Evolutionary conservation across 2,113 vertebrate genomes (phyloP).

Genomic region (Gymnobelideus leadbeateri): DNA sequence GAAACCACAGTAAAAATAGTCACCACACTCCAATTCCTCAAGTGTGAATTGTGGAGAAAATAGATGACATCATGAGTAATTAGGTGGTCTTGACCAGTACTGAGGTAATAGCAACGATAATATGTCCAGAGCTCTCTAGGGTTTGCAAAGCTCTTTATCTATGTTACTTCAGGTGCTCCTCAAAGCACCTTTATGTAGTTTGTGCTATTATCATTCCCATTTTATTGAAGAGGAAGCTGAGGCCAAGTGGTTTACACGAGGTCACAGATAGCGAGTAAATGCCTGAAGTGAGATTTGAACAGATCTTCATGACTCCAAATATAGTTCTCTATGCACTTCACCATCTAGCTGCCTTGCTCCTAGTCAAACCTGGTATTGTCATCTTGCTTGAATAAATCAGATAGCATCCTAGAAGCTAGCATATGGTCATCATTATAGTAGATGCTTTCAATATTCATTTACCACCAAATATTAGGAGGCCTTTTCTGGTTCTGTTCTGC

Average conservation of each 20-base stretch:
- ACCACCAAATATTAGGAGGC: neutral
- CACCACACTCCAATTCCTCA: neutral
- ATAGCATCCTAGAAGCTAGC: neutral
- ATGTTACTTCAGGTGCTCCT: neutral
- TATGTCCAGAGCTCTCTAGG: neutral
- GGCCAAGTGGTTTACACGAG: neutral
- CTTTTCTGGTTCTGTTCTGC: neutral
- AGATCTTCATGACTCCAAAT: neutral
- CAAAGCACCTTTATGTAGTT: neutral
- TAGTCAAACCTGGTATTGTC: neutral
- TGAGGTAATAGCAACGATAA: neutral
- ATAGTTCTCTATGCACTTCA: neutral
- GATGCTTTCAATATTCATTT: neutral
- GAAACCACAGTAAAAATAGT: neutral
- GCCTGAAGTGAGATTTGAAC: neutral
- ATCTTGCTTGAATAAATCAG: neutral
- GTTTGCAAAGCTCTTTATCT: neutral
- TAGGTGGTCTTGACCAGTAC: neutral
- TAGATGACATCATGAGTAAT: neutral
- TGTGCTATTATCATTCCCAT: neutral
- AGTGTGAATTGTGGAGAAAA: neutral
- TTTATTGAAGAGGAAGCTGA: neutral
- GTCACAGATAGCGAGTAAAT: neutral
- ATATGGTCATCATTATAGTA: neutral
- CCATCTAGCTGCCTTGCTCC: neutral